phyloP scores from a whole-genome alignment of 2,797 vertebrate species.

The Benthosema pterotum region DNA sequence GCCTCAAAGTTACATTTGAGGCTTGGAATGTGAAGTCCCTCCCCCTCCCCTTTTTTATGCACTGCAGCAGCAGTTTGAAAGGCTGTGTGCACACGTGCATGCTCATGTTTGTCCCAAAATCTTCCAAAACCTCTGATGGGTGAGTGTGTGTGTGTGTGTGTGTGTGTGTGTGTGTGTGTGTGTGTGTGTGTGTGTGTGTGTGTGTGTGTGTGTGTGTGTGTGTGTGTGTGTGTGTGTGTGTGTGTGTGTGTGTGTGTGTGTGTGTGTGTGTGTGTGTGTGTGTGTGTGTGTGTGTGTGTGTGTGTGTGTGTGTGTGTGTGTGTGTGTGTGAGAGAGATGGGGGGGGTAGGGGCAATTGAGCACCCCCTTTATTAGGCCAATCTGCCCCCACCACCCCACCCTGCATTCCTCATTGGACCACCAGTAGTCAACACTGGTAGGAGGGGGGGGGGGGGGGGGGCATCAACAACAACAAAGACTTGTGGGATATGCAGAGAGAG shows the following conservation, averaged over 20 bases:
- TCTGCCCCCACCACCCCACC: conserved; percentile 27
- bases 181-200: conserved; percentile 65
- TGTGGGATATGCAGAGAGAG: conserved; percentile 44
- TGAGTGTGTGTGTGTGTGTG: conserved; percentile 89
- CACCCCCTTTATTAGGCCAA: conserved; percentile 63
- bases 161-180: conserved; percentile 71
- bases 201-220: conserved; percentile 64
- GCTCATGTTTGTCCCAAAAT: conserved; percentile 33
- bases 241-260: conserved; percentile 79
- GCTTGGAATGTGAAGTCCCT: conserved; percentile 58
- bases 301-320: conserved; percentile 79
- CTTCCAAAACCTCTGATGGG: conserved; percentile 66
- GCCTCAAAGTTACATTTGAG: conserved; percentile 26
- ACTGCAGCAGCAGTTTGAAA: conserved; percentile 49
- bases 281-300: conserved; percentile 81
- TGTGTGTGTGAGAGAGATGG: no score
- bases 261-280: no score
- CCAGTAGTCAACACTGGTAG: conserved; percentile 84
- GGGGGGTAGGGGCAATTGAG: conserved; percentile 87
- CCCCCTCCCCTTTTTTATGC: conserved; percentile 48
- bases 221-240: conserved; percentile 81
- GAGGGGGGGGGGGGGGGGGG: no score
- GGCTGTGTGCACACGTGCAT: conserved; percentile 16
- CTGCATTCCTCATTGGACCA: conserved; percentile 91
- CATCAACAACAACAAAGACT: conserved; percentile 74